These are phyloP conservation scores for Furcifer pardalis DNA, from an alignment of 2,797 vertebrate species.

Conservation along the genomic window DNA sequence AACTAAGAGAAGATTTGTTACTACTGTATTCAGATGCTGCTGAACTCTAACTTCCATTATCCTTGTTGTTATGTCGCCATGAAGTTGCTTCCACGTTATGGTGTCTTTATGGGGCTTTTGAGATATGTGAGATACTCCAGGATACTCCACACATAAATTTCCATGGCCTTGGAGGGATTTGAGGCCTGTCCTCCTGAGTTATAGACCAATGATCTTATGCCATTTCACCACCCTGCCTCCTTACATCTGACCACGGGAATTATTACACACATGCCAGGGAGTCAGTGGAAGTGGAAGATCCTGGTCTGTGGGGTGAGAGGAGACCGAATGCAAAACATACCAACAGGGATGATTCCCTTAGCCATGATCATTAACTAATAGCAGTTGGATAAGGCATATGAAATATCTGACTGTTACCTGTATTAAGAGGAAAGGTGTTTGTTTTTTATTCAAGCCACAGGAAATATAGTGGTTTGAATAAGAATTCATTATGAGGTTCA, in stretches of 20 bases:
- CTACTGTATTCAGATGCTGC: background rate
- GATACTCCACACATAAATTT: no score
- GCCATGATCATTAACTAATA: background rate
- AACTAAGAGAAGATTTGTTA: no score
- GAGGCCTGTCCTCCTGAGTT: no score
- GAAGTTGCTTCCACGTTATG: no score
- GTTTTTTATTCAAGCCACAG: background rate
- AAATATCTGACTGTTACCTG: no score
- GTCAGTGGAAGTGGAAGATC: background rate
- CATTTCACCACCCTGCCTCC: no score
- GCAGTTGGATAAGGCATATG: background rate
- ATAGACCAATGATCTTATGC: no score
- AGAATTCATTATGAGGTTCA: background rate
- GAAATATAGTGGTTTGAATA: background rate
- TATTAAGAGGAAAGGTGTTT: background rate
- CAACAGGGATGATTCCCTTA: background rate
- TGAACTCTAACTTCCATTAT: background rate
- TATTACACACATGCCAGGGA: background rate
- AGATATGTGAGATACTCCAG: no score
- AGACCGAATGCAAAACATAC: background rate
- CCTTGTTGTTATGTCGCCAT: background rate
- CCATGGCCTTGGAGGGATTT: no score
- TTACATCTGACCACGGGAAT: background rate
- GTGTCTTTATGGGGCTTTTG: no score
- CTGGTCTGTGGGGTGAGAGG: background rate